phyloP scores from a whole-genome alignment of 1,140 invertebrate species.

The Callitettix versicolor region DNA sequence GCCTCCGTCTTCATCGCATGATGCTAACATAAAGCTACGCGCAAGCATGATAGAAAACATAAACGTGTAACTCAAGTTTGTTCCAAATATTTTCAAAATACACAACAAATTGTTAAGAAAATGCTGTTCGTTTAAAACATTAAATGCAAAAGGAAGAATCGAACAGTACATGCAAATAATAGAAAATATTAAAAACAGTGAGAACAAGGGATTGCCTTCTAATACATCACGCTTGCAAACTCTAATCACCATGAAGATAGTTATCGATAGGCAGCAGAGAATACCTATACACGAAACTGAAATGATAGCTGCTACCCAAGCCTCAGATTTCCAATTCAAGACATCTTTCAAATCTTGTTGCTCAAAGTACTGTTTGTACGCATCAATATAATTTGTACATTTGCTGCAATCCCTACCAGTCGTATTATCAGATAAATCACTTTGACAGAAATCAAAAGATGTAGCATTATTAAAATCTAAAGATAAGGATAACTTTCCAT shows the following conservation, averaged over 20 bases:
- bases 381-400: conserved; percentile 17
- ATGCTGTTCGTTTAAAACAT: conserved; percentile 13
- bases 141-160: conserved; percentile 37
- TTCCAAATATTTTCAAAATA: conserved; percentile 42
- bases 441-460: conserved; percentile 10
- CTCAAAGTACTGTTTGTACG: conserved; percentile 15
- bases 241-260: conserved; percentile 40
- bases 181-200: conserved; percentile 39
- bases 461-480: conserved; percentile 10
- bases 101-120: conserved; percentile 21
- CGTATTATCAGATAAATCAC: conserved; percentile 1
- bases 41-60: conserved; percentile 45
- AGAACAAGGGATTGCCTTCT: conserved; percentile 42
- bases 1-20: conserved; percentile 40
- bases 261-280: conserved; percentile 35
- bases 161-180: conserved; percentile 40
- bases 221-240: conserved; percentile 39
- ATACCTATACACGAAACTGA: conserved; percentile 36
- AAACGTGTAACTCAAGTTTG: conserved; percentile 40
- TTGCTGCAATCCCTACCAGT: conserved; percentile 17
- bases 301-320: conserved; percentile 39
- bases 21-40: conserved; percentile 43
- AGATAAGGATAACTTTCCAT: conserved; percentile 9
- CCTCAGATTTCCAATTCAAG: conserved; percentile 30
- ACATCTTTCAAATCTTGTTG: conserved; percentile 1